Base-by-base conservation (phyloP, 2,888 invertebrate genomes). In the Prenolepis imparis region DNA sequence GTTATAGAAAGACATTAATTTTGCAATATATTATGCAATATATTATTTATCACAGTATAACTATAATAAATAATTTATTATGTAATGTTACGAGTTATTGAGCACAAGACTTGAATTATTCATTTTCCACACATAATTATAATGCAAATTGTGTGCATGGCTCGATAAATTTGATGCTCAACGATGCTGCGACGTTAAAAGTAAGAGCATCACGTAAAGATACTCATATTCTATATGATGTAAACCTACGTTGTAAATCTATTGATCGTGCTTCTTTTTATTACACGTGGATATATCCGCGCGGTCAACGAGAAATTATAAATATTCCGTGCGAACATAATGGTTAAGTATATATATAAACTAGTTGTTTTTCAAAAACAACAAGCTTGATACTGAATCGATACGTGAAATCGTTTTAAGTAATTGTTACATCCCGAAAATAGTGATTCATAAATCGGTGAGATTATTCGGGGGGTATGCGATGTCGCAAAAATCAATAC, bases 261-360 rank as follows among this genome's bases (percentile, higher is more conserved):
- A 77, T 77, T 68, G 77, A 77, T 77, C 68, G 67, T 12, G 39
- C 15, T 32, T 55, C 68, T 28, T 57, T 77, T 77, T 77, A 68
- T 32, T 68, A 3, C 68, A 41, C 55, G 39, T 21, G 55, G 41
- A 77, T 28, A 67, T 52, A 67, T 12, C 36, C 55, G 24, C 52
- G 36, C 52, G 24, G 36, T 39, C 18, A 39, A 39, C 52, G 68
- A 57, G 28, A 77, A 68, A 77, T 67, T 77, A 77, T 77, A 77
- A 77, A 77, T 77, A 77, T 77, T 77, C 28, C 11, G 55, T 18
- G 28, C n/a, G 4, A 67, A 28, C 68, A 57, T 67, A 75, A 28
- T 77, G 8, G 12, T 67, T 39, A 28, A n/a, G 21, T 55, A 21
- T 36, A 15, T 36, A 15, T 2, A 24, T 52, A 55, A 67, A 52